These are phyloP conservation scores for Actinia tenebrosa DNA, from an alignment of 64 coral and sea anemone species.

Conservation along the genomic window DNA sequence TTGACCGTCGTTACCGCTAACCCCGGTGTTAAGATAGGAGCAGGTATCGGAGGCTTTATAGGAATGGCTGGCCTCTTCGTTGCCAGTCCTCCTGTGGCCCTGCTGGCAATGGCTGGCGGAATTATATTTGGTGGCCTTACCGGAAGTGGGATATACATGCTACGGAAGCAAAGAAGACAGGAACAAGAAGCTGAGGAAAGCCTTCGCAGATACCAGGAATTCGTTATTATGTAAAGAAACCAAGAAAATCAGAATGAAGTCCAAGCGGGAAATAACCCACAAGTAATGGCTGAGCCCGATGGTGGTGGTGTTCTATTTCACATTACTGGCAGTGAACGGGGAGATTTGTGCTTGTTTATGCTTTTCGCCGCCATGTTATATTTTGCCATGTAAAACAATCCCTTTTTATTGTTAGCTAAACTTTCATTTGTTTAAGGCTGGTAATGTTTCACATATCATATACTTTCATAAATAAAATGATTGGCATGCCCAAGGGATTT, in stretches of 20 bases:
- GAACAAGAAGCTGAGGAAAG: neutral
- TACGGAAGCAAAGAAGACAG: neutral
- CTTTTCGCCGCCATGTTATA: neutral
- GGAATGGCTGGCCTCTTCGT: constrained; percentile 6
- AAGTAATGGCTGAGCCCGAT: neutral
- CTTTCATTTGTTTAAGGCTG: too few species aligned
- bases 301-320: neutral
- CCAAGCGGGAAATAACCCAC: neutral
- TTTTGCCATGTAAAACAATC: neutral
- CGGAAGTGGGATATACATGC: constrained; percentile 18
- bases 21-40: constrained; percentile 22
- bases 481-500: too few species aligned
- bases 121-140: constrained; percentile 3
- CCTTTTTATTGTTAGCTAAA: too few species aligned
- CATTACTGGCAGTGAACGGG: neutral
- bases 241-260: neutral
- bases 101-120: neutral
- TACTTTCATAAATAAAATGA: too few species aligned
- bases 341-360: neutral
- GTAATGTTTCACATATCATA: too few species aligned
- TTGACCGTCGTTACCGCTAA: neutral
- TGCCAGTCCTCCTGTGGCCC: neutral
- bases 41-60: constrained; percentile 23
- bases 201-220: constrained; percentile 10
- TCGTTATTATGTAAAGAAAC: neutral